A percentile compares a stretch with the other conserved stretches of the same genome.
These are phyloP conservation scores for Leptodactylus fallax DNA, from an alignment of 2,797 vertebrate species.

Conservation along the genomic window DNA sequence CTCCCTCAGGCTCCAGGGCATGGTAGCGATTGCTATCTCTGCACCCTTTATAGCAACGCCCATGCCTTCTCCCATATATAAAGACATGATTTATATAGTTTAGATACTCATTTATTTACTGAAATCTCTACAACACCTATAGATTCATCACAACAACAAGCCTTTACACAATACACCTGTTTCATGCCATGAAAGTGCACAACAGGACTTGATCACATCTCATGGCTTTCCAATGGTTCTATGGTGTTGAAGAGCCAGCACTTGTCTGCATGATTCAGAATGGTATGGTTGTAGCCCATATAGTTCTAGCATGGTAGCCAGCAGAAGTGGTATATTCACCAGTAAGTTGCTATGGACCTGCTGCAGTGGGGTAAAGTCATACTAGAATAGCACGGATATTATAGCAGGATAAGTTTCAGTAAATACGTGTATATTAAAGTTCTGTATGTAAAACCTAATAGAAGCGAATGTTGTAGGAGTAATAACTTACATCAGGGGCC, in stretches of 20 bases:
- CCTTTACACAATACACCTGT: neutral
- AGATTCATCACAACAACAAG: neutral
- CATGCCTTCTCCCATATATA: too few relatives aligned
- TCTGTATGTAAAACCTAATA: too few relatives aligned
- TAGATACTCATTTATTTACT: neutral
- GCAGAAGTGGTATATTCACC: neutral
- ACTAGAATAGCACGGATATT: neutral
- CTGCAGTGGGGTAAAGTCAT: neutral
- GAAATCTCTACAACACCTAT: neutral
- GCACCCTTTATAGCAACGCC: too few relatives aligned
- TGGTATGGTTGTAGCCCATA: neutral
- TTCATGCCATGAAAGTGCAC: neutral
- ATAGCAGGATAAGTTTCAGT: too few relatives aligned
- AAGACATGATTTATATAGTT: too few relatives aligned
- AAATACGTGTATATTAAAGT: neutral
- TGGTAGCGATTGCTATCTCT: too few relatives aligned
- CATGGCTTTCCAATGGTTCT: neutral
- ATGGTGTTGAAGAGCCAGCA: neutral
- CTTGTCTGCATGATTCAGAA: neutral
- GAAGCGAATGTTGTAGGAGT: too few relatives aligned
- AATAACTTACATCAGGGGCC: constrained; percentile 23
- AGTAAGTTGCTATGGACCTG: neutral
- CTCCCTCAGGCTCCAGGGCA: too few relatives aligned
- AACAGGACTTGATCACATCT: neutral
- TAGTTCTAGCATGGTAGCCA: too few relatives aligned